Conservation (phyloP, 2,797 vertebrate species). For the Otus scops region DNA sequence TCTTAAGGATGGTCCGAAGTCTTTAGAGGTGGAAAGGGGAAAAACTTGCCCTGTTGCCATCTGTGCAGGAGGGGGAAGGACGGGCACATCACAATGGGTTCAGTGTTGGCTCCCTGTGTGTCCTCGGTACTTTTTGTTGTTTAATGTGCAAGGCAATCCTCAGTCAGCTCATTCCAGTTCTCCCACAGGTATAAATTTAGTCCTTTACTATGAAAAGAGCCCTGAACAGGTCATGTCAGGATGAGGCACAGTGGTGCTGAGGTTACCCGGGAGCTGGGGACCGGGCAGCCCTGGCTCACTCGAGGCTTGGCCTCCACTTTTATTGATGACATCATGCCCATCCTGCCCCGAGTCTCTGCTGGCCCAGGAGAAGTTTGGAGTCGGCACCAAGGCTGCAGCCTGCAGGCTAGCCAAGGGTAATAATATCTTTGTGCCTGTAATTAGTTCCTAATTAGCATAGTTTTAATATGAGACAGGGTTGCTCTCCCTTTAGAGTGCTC, state of each 20-base stretch:
- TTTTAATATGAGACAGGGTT: neutral
- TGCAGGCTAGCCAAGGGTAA: neutral
- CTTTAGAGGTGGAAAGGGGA: neutral
- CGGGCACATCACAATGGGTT: accelerated
- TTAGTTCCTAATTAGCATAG: constrained; percentile 42
- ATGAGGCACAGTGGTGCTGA: neutral
- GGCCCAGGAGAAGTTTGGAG: neutral
- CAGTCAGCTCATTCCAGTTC: neutral
- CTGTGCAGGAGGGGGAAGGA: neutral
- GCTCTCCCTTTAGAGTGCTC: neutral
- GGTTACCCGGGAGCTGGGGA: neutral
- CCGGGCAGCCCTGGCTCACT: neutral
- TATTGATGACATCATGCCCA: neutral
- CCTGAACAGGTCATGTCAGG: neutral
- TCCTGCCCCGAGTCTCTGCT: accelerated
- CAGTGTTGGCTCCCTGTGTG: neutral
- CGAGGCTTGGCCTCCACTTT: neutral
- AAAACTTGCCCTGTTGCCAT: accelerated
- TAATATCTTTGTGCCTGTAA: neutral
- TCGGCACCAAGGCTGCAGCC: neutral
- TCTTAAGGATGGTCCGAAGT: neutral
- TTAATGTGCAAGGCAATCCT: neutral
- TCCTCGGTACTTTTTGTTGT: neutral
- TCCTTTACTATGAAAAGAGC: neutral
- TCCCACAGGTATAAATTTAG: neutral